These are phyloP conservation scores for Drosophila mimetica DNA, from an alignment of 2,888 invertebrate species.

Conservation along the genomic window DNA sequence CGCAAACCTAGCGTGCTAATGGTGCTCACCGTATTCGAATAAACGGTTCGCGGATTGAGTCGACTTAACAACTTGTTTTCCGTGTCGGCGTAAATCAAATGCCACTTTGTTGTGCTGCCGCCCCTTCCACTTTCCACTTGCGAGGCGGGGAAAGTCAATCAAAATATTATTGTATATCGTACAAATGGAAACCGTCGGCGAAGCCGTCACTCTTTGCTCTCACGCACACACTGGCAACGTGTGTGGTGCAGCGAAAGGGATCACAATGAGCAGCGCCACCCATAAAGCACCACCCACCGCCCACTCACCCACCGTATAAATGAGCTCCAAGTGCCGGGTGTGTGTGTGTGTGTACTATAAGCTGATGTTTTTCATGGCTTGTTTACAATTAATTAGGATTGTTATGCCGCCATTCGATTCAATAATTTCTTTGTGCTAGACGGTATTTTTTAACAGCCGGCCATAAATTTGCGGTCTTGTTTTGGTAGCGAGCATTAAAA, in stretches of 20 bases:
- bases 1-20: background rate
- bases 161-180: slow-evolving; percentile 69
- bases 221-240: slow-evolving; percentile 11
- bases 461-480: slow-evolving; percentile 52
- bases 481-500: slow-evolving; percentile 31
- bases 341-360: slow-evolving; percentile 11
- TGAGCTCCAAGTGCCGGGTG: slow-evolving; percentile 32
- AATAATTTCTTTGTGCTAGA: slow-evolving; percentile 56
- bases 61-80: slow-evolving; percentile 65
- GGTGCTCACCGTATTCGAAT: slow-evolving; percentile 18
- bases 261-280: slow-evolving; percentile 32
- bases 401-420: slow-evolving; percentile 65
- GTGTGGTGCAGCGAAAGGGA: slow-evolving; percentile 36
- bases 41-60: slow-evolving; percentile 40
- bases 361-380: slow-evolving; percentile 59
- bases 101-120: slow-evolving; percentile 51
- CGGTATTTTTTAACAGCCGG: slow-evolving; percentile 36
- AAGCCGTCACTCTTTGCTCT: slow-evolving; percentile 54
- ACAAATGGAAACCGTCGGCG: slow-evolving; percentile 66
- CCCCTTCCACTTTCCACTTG: too few relatives aligned
- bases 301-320: slow-evolving; percentile 35
- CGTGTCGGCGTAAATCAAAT: slow-evolving; percentile 60
- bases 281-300: slow-evolving; percentile 8
- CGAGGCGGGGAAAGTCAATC: slow-evolving; percentile 61
- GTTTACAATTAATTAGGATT: slow-evolving; percentile 72